Conservation (phyloP, 1,140 invertebrate genomes). For the Augochlora pura region DNA sequence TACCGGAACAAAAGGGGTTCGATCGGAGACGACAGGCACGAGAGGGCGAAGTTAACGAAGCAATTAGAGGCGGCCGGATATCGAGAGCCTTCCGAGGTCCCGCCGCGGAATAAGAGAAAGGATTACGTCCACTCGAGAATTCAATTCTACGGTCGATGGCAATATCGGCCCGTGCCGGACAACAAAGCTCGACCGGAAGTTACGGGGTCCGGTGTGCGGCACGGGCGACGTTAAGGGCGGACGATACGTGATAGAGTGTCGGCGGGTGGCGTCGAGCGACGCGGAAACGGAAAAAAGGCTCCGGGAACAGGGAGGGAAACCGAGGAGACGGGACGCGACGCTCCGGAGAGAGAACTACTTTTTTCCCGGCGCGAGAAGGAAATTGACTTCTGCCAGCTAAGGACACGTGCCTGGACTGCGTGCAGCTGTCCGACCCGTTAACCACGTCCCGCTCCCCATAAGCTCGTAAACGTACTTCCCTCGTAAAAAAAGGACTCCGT, state of each 20-base stretch:
- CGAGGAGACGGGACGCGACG: neutral
- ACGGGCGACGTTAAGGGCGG: neutral
- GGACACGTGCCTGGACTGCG: slow-evolving; percentile 70
- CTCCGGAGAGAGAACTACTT: neutral
- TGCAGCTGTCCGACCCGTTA: slow-evolving; percentile 16
- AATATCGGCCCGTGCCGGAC: neutral
- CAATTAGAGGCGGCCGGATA: neutral
- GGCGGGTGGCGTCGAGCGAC: neutral
- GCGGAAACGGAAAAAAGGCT: slow-evolving; percentile 14
- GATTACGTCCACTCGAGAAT: neutral
- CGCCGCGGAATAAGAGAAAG: neutral
- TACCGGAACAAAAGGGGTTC: too few relatives aligned
- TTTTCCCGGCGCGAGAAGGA: slow-evolving; percentile 55
- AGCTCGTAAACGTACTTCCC: slow-evolving; percentile 61
- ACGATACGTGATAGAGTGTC: neutral
- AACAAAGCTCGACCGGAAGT: neutral
- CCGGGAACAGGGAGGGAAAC: neutral
- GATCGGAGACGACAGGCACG: too few relatives aligned
- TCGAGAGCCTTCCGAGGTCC: neutral
- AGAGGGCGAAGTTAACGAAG: neutral
- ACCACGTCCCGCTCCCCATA: slow-evolving; percentile 47
- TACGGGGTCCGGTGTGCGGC: neutral
- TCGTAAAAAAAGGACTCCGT: slow-evolving; percentile 51
- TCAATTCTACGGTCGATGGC: neutral
- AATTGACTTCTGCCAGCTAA: slow-evolving; percentile 73